Evolutionary conservation across 2,888 invertebrate genomes (phyloP).

Genomic region (Chorisops tibialis): DNA sequence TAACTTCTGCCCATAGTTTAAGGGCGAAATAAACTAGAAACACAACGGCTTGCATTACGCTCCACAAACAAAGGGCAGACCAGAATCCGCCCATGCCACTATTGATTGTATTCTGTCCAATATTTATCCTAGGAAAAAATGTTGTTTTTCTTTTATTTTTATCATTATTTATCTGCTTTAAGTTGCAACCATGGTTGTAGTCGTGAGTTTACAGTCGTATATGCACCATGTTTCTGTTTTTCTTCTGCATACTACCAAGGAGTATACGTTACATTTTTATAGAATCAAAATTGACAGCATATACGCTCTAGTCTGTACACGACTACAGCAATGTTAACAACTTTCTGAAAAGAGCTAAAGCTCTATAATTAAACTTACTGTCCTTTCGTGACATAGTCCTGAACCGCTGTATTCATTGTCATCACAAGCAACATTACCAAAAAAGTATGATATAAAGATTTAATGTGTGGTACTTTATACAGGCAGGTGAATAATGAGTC

Average conservation of each 20-base stretch:
- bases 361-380: background rate
- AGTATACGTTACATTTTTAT: too few relatives aligned
- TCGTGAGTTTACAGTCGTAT: too few relatives aligned
- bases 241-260: too few relatives aligned
- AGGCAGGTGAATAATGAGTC: conserved; percentile 80
- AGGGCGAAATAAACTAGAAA: conserved; percentile 52
- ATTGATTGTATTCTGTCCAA: conserved; percentile 60
- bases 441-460: conserved; percentile 82
- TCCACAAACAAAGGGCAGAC: conserved; percentile 58
- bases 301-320: too few relatives aligned
- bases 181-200: too few relatives aligned
- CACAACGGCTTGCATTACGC: conserved; percentile 52
- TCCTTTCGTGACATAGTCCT: conserved; percentile 71
- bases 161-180: too few relatives aligned
- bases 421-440: conserved; percentile 70
- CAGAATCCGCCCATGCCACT: conserved; percentile 61
- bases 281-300: too few relatives aligned
- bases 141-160: too few relatives aligned
- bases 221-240: too few relatives aligned
- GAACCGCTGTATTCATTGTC: conserved; percentile 67
- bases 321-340: too few relatives aligned
- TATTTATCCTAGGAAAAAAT: conserved; percentile 52
- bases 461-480: conserved; percentile 72
- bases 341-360: too few relatives aligned
- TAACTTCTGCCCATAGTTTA: conserved; percentile 53